Evolutionary conservation across 1,140 invertebrate species (phyloP).

Genomic region (Eurosta solidaginis): DNA sequence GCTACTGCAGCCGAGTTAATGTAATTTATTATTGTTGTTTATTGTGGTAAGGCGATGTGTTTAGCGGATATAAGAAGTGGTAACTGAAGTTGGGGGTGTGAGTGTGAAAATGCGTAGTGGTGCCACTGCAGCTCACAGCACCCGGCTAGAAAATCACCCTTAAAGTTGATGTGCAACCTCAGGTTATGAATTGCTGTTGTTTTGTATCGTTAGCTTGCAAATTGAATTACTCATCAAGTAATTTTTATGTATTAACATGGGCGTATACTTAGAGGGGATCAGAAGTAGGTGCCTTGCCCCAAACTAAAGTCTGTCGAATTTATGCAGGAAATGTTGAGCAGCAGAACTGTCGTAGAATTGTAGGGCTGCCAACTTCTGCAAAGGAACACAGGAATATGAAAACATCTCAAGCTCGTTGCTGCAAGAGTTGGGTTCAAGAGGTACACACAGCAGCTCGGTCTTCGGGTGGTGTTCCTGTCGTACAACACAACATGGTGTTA

Average conservation of each 20-base stretch:
- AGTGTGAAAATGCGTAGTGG: background rate
- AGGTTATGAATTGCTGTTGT: constrained; percentile 21
- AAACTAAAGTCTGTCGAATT: too few species aligned
- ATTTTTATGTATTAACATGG: constrained; percentile 20
- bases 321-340: too few species aligned
- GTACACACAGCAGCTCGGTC: too few species aligned
- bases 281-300: too few species aligned
- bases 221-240: constrained; percentile 30
- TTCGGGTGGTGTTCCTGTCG: too few species aligned
- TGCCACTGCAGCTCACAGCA: background rate
- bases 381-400: too few species aligned
- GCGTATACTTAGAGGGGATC: too few species aligned
- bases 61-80: background rate
- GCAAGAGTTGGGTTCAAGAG: too few species aligned
- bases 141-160: background rate
- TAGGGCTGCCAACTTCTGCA: too few species aligned
- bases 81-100: background rate
- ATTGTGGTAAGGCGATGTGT: background rate
- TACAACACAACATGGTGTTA: too few species aligned
- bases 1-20: constrained; percentile 4
- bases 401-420: too few species aligned
- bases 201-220: constrained; percentile 36
- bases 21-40: constrained; percentile 18
- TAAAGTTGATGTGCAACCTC: background rate
- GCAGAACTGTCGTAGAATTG: too few species aligned